Evolutionary conservation across 2,113 vertebrate species (phyloP), one percentile per base, ranked within the genome.

Genomic region (Glaucomys volans): DNA sequence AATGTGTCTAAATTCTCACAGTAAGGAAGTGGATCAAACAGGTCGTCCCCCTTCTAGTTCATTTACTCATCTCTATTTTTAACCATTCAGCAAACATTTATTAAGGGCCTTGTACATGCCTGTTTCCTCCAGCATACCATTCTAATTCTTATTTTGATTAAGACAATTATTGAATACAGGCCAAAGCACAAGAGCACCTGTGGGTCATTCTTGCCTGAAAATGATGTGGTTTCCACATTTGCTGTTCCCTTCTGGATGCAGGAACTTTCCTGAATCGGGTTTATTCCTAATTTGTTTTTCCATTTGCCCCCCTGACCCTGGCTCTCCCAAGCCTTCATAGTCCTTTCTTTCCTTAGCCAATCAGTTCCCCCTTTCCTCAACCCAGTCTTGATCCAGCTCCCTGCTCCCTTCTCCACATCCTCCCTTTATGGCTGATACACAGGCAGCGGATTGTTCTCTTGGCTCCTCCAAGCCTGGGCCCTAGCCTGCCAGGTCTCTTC

Each of bases 191-290:
- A 67, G 35, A 75, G 71, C 16, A 24, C 18, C 59, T 26, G 14
- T n/a, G 20, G 37, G 40, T 74, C 77, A 12, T 37, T 66, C 77
- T 62, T 79, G 54, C 24, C 67, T 74, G 17, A 24, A n/a, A 66
- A 47, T 30, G 18, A 64, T 14, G 7, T 7, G 4, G 0, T 42
- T 5, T 69, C 42, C 20, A 28, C 0, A 0, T 1, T 10, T 14
- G 52, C 3, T 0, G 0, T 13, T 28, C 44, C 8, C 59, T 74
- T 69, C 74, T 52, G 5, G 66, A 10, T 10, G 28, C 83, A 28
- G 54, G 22, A n/a, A 35, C 2, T 0, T 84, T 64, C 18, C 37
- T 12, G 8, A 35, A 40, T 74, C 1, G 0, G 57, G 22, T 77
- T 52, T 47, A 1, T 75, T 79, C 71, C 82, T 82, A n/a, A 35